These are phyloP conservation scores for Pammene aurita DNA, from an alignment of 2,888 invertebrate species.

Conservation along the genomic window DNA sequence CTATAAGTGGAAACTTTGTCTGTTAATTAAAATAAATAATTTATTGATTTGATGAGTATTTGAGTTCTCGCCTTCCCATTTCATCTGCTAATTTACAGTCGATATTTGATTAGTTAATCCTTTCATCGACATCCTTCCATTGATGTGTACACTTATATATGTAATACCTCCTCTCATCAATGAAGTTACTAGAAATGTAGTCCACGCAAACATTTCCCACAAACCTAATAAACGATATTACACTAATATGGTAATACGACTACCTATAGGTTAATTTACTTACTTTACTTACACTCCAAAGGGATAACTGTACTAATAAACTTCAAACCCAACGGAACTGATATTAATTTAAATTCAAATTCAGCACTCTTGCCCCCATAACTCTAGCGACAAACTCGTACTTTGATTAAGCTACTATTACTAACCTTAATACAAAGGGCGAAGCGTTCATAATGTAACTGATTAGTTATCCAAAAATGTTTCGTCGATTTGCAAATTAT, in stretches of 20 bases:
- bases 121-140: no score
- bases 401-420: neutral
- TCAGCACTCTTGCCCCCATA: neutral
- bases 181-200: neutral
- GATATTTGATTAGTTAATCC: no score
- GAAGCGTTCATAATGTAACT: neutral
- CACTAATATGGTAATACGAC: neutral
- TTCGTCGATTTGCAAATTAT: constrained; percentile 33
- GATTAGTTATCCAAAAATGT: constrained; percentile 11
- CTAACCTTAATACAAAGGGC: neutral
- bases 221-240: neutral
- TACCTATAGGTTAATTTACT: neutral
- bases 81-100: no score
- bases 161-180: no score
- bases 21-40: no score
- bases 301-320: constrained; percentile 10
- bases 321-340: neutral
- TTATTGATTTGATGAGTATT: no score
- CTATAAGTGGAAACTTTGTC: no score
- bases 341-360: constrained; percentile 18
- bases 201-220: neutral
- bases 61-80: no score
- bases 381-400: neutral
- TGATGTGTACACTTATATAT: no score
- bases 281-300: neutral